These are phyloP conservation scores for Botia kubotai DNA, from an alignment of 2,797 vertebrate species.

Conservation along the genomic window DNA sequence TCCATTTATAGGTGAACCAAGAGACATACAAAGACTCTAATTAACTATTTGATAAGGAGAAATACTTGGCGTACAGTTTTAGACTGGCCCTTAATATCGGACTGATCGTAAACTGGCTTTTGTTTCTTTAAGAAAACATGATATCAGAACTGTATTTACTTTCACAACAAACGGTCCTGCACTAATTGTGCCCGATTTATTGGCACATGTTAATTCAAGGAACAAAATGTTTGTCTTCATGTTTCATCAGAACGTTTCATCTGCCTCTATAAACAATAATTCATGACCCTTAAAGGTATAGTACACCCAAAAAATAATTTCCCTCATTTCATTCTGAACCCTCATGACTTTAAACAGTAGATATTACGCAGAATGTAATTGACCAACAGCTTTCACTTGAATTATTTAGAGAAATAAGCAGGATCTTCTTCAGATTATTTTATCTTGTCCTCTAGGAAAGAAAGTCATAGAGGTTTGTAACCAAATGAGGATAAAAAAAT, in stretches of 20 bases:
- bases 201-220: not conserved
- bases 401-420: not conserved
- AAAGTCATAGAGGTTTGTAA: not conserved
- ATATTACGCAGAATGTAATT: not conserved
- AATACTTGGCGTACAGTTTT: not conserved
- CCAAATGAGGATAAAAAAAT: not conserved
- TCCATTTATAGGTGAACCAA: not conserved
- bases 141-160: not conserved
- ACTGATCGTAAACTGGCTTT: too few species aligned
- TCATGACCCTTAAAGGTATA: not conserved
- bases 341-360: not conserved
- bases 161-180: not conserved
- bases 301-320: not conserved
- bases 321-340: not conserved
- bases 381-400: not conserved
- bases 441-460: not conserved
- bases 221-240: not conserved
- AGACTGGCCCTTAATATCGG: too few species aligned
- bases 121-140: too few species aligned
- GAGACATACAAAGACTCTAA: not conserved
- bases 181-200: not conserved
- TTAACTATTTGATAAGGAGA: not conserved
- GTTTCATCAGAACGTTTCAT: not conserved
- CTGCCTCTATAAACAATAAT: not conserved
- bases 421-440: not conserved